phyloP scores from a whole-genome alignment of 2,888 invertebrate species.

The Cremastinae sp. region DNA sequence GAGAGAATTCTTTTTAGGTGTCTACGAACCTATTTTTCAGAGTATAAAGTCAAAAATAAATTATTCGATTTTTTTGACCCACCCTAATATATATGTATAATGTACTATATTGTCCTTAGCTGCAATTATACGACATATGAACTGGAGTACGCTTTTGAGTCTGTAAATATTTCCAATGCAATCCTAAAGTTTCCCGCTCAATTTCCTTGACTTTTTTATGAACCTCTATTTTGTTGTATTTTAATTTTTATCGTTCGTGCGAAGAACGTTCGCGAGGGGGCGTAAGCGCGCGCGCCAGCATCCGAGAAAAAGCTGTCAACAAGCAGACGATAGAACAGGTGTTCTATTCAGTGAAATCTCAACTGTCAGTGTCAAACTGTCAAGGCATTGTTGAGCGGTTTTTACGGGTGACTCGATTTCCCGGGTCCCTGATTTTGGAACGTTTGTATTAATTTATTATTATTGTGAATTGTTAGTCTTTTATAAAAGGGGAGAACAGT shows the following conservation, averaged over 20 bases:
- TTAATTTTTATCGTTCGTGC: no score
- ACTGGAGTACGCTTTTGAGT: constrained; percentile 42
- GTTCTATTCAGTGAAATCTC: constrained; percentile 8
- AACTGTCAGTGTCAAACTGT: constrained; percentile 33
- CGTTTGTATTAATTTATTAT: constrained; percentile 5
- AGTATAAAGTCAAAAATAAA: no score
- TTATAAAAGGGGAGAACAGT: not conserved
- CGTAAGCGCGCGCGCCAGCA: constrained; percentile 20
- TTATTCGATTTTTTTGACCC: no score
- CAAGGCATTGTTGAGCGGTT: constrained; percentile 1
- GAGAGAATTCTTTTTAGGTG: no score
- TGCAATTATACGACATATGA: constrained; percentile 59
- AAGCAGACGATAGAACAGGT: constrained; percentile 57
- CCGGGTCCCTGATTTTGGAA: not conserved
- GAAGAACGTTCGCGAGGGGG: no score
- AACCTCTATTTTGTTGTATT: no score
- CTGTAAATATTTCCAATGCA: constrained; percentile 20
- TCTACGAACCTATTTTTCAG: no score
- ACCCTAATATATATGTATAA: no score
- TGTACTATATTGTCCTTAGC: constrained; percentile 61
- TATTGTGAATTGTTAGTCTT: not conserved
- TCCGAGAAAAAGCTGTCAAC: constrained; percentile 19
- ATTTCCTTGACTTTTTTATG: not conserved
- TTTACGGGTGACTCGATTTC: not conserved
- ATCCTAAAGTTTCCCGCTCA: constrained; percentile 6